Percentiles rank a stretch among this genome's conserved stretches.
These are phyloP conservation scores for Gisinianus flammeolus DNA, from an alignment of 2,888 invertebrate genomes.

Conservation along the genomic window DNA sequence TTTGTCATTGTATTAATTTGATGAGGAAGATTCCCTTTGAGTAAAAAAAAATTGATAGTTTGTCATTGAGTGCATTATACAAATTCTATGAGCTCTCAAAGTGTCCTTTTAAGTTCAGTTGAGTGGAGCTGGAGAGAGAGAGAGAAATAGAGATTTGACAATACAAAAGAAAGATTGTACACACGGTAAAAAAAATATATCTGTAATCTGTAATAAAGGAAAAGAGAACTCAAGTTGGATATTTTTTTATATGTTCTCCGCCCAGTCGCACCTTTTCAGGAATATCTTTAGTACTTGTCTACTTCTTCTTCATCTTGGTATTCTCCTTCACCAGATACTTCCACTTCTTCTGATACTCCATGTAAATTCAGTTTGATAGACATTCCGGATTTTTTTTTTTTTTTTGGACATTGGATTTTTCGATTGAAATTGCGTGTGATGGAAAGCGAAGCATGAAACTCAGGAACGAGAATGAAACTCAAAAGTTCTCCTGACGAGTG, in stretches of 20 bases:
- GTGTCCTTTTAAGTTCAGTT: not conserved
- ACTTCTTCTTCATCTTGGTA: too few species aligned
- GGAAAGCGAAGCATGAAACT: not conserved
- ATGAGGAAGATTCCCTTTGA: too few species aligned
- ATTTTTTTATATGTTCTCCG: not conserved
- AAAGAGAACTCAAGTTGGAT: not conserved
- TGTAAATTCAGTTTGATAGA: conserved; percentile 13
- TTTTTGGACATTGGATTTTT: too few species aligned
- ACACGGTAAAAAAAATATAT: not conserved
- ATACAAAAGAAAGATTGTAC: not conserved
- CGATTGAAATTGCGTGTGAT: too few species aligned
- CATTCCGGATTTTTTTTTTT: not conserved
- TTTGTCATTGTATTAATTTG: too few species aligned
- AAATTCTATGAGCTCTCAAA: too few species aligned
- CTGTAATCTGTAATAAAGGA: not conserved
- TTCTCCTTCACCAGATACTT: too few species aligned
- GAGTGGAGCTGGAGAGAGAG: not conserved
- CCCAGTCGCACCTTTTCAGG: not conserved
- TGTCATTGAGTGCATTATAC: too few species aligned
- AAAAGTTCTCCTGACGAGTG: not conserved
- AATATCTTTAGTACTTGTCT: too few species aligned
- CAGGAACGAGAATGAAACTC: not conserved
- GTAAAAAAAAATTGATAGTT: too few species aligned
- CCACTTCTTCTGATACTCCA: too few species aligned
- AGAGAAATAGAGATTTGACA: not conserved